Base-by-base conservation (phyloP, 2,113 vertebrate genomes). In the Hippoglossus stenolepis region DNA sequence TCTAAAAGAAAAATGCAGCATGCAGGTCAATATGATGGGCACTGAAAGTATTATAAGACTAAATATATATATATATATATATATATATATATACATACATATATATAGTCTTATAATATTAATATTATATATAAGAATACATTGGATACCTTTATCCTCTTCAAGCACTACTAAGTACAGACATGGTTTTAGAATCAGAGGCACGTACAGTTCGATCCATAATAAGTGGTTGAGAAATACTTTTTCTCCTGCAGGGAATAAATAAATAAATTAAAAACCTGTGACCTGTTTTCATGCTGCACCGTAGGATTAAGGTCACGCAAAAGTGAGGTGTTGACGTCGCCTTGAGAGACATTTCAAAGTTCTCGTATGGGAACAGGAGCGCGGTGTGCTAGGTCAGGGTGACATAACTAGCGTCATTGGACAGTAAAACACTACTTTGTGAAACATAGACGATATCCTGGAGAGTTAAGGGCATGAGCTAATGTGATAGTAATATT, bases 201-300 rank as follows among this genome's bases (percentile, higher is more conserved):
- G 89, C 93, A 94, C 91, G 59, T 89, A 89, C 77, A 87, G 81
- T 88, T 89, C 77, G 62, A 87, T 86, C 83, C 56, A 57, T 82
- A 74, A 76, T 64, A 85, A 76, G 65, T 76, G 45, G 73, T 76
- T 31, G 24, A 64, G 61, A 86, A 79, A 77, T 82, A 86, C 69
- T 59, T 84, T 79, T 75, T 89, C 76, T 79, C 72, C 84, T 76
- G 73, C 61, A 85, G 89, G 88, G 82, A 90, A 92, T 80, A 87
- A 86, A 90, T 89, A 93, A 93, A 93, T 88, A 87, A 91, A 93
- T 93, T 43, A 79, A 89, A 74, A 79, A 80, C 15, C 61, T 76
- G 77, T 80, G 88, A 80, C 15, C 61, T 77, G 77, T 80, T 87
- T 56, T 87, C 89, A 87, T 89, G 83, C 89, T 80, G 76, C 65